Base-by-base conservation (phyloP, 2,888 invertebrate species). In the Graphium colonna region DNA sequence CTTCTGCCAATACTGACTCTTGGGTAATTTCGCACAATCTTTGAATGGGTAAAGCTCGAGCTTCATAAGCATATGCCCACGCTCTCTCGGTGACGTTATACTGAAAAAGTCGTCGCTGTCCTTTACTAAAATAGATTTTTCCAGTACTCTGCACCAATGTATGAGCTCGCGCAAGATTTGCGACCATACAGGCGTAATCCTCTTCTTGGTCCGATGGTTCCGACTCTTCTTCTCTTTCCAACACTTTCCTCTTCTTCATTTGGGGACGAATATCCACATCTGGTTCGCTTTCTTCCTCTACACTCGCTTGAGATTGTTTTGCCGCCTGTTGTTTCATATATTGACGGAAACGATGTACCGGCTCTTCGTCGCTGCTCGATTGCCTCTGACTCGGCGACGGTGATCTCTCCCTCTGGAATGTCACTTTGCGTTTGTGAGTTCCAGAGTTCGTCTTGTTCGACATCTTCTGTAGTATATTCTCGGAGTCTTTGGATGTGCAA, bases 61-160 rank as follows among this genome's bases (percentile, higher is more conserved):
- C 31, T 60, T 60, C 17, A 57, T 41, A 26, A 60, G 26, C 52
- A 53, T 60, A 26, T 15, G 51, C 54, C 57, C 60, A 60, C 56
- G 56, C 51, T 55, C 56, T 45, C 58, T 52, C 60, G 58, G 50
- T 46, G 54, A 46, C 41, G 52, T 43, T 46, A 60, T 39, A 47
- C 26, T 48, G 47, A 59, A 55, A 57, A 17, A 52, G 16, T 51
- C 55, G 48, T 55, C 57, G 18, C 39, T 51, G 50, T 51, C 48
- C 51, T 58, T 55, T 47, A 55, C 38, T 15, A 46, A 55, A 28
- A 59, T 59, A 57, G 18, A 59, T 59, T 57, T 45, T 47, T 0
- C 59, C 59, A 59, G 51, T 59, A n/a, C n/a, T n/a, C n/a, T n/a
- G n/a, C n/a, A 56, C 38, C 56, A 56, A 56, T 43, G 45, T 54